Conservation (phyloP, 2,113 vertebrate species). For the Elephas maximus region DNA sequence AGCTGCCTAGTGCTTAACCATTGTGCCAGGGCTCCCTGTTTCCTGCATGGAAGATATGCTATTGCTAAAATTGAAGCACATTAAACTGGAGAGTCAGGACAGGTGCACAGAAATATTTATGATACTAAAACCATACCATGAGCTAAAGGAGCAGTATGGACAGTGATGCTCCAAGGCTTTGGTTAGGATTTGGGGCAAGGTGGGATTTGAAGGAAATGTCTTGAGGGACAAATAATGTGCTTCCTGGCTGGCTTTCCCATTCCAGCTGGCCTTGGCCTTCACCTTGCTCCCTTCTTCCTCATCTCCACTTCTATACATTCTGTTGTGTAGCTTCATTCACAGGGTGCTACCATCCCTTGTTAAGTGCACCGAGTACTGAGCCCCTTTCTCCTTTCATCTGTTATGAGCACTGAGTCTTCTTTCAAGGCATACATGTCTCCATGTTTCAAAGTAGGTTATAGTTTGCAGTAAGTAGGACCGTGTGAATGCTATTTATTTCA, state of each 20-base stretch:
- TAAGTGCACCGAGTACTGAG: not conserved
- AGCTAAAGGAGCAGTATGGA: not conserved
- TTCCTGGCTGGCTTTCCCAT: not conserved
- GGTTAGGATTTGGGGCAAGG: not conserved
- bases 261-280: not conserved
- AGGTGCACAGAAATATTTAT: not conserved
- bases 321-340: not conserved
- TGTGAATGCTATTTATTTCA: not conserved
- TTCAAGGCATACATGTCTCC: not conserved
- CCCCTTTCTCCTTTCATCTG: not conserved
- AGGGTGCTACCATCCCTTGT: not conserved
- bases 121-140: not conserved
- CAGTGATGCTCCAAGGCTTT: not conserved
- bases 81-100: not conserved
- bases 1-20: no score
- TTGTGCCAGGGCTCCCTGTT: not conserved
- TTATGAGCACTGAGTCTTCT: not conserved
- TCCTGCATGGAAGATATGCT: not conserved
- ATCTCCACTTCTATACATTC: not conserved
- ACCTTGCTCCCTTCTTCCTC: constrained; percentile 35
- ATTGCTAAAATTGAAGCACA: not conserved
- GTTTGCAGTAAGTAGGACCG: not conserved
- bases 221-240: not conserved
- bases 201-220: constrained; percentile 7
- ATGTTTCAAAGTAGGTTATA: not conserved